Evolutionary conservation across 2,797 vertebrate genomes (phyloP).

Genomic region (Geotrypetes seraphini): DNA sequence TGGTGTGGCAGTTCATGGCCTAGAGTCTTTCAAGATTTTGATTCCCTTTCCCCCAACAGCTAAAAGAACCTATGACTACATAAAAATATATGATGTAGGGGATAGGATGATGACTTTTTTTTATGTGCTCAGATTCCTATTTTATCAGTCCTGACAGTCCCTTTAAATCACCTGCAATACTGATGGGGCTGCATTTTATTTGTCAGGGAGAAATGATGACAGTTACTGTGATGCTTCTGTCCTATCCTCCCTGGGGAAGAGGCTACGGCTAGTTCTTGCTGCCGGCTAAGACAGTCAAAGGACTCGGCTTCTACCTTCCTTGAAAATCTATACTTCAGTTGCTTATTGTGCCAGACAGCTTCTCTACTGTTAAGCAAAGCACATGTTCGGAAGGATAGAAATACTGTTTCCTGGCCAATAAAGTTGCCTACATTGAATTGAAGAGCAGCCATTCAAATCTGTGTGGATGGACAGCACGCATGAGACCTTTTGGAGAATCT

Average conservation of each 20-base stretch:
- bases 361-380: background rate
- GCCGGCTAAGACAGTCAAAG: constrained; percentile 9
- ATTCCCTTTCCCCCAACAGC: too few relatives aligned
- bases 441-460: constrained; percentile 25
- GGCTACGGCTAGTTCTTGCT: constrained; percentile 22
- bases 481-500: constrained; percentile 12
- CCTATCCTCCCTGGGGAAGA: constrained; percentile 9
- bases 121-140: too few relatives aligned
- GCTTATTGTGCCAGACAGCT: background rate
- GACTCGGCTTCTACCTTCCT: background rate
- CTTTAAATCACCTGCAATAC: constrained; percentile 17
- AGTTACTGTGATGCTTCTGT: constrained; percentile 42
- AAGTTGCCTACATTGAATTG: background rate
- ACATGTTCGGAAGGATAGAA: constrained; percentile 13
- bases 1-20: too few relatives aligned
- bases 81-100: too few relatives aligned
- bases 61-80: too few relatives aligned
- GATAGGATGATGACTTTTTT: too few relatives aligned
- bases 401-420: constrained; percentile 4
- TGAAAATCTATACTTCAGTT: too few relatives aligned
- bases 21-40: too few relatives aligned
- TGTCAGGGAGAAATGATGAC: constrained; percentile 29
- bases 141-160: too few relatives aligned
- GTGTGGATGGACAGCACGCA: constrained; percentile 27
- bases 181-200: constrained; percentile 27